Conservation (phyloP, 2,888 invertebrate species). For the Lottia scabra region DNA sequence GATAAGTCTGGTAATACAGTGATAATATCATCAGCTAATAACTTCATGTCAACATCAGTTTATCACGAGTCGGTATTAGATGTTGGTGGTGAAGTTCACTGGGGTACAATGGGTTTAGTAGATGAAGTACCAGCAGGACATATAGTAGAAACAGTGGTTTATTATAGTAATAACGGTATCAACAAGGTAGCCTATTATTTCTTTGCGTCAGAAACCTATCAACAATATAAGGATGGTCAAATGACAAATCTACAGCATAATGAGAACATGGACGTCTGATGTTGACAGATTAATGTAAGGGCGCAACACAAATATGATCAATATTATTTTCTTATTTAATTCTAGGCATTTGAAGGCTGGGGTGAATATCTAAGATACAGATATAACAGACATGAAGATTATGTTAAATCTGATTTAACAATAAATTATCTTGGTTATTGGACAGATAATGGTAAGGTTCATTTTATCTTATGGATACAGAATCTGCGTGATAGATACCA, state of each 20-base stretch:
- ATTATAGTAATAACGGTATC: slow-evolving; percentile 41
- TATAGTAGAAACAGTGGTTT: slow-evolving; percentile 44
- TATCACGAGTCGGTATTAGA: slow-evolving; percentile 33
- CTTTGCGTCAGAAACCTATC: too few species aligned
- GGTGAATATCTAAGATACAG: slow-evolving; percentile 36
- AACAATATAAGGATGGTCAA: too few species aligned
- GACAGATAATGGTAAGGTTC: slow-evolving; percentile 41
- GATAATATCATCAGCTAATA: slow-evolving; percentile 43
- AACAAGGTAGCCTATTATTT: slow-evolving; percentile 52
- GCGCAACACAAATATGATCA: too few species aligned
- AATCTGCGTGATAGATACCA: too few species aligned
- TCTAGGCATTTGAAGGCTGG: slow-evolving; percentile 40
- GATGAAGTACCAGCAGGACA: slow-evolving; percentile 36
- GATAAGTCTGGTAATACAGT: slow-evolving; percentile 41
- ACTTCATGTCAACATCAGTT: slow-evolving; percentile 43
- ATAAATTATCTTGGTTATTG: slow-evolving; percentile 43
- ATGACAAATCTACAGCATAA: too few species aligned
- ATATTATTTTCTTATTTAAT: neutral
- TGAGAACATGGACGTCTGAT: too few species aligned
- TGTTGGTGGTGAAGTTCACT: slow-evolving; percentile 33
- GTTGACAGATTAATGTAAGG: too few species aligned
- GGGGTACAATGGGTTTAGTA: slow-evolving; percentile 57
- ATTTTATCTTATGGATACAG: too few species aligned
- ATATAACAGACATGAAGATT: slow-evolving; percentile 32
- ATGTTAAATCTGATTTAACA: slow-evolving; percentile 29